phyloP scores from a whole-genome alignment of 1,140 invertebrate species.

The Lasaia peninsularis region DNA sequence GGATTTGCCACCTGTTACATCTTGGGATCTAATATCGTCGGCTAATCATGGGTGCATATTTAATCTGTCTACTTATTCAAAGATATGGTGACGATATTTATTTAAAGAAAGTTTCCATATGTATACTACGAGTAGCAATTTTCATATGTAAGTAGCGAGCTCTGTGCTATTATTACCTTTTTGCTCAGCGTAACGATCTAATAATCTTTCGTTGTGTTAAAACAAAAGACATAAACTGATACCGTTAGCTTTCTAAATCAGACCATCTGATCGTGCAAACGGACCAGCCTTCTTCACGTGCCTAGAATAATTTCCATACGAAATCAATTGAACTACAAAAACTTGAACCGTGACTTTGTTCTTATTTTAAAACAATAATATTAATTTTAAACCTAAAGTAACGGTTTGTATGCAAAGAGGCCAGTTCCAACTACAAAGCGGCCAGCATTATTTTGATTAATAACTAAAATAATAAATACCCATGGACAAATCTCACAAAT shows the following conservation, averaged over 20 bases:
- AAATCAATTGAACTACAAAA: constrained; percentile 4
- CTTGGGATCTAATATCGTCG: no score
- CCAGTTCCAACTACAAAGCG: no score
- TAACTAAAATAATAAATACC: no score
- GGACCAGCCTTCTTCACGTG: constrained; percentile 1
- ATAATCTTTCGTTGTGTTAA: neutral
- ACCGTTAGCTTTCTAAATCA: constrained; percentile 10
- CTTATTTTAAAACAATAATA: neutral
- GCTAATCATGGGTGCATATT: no score
- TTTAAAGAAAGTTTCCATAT: no score
- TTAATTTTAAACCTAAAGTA: neutral
- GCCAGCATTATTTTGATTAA: no score
- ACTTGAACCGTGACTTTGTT: constrained; percentile 1
- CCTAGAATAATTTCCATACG: constrained; percentile 3
- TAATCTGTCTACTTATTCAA: no score
- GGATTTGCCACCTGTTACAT: no score
- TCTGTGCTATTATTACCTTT: neutral
- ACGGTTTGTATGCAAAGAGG: no score
- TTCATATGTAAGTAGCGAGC: neutral
- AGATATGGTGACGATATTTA: no score
- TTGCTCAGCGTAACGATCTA: neutral
- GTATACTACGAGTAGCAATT: no score
- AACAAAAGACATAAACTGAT: constrained; percentile 6
- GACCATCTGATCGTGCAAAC: constrained; percentile 6
- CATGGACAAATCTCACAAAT: no score